A percentile compares a stretch with the other conserved stretches of the same genome.
phyloP scores from a whole-genome alignment of 2,888 invertebrate species.

The Eristalinus sepulchralis region DNA sequence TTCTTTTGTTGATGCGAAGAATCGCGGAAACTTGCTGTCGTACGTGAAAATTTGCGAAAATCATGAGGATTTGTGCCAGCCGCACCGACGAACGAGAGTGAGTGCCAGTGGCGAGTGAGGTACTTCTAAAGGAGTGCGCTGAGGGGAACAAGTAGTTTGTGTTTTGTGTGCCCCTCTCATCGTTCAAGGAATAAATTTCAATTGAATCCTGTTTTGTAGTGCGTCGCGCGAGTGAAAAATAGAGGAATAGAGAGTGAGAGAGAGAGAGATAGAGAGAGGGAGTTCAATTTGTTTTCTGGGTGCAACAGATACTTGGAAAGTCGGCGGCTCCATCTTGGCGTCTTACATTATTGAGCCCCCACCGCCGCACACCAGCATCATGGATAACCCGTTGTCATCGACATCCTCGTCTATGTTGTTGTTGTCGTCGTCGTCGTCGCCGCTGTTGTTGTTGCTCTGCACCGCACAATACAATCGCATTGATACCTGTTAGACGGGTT shows the following conservation, averaged over 20 bases:
- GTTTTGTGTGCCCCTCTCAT: not conserved
- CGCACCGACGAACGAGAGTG: not conserved
- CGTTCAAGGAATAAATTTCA: not conserved
- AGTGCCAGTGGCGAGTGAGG: not conserved
- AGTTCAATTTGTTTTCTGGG: conserved; percentile 1
- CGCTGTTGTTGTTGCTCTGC: conserved; percentile 42
- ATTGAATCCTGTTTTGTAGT: not conserved
- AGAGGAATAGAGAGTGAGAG: conserved; percentile 11
- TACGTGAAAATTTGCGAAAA: not conserved
- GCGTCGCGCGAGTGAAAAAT: not conserved
- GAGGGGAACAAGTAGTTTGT: not conserved
- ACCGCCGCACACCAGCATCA: conserved; percentile 43
- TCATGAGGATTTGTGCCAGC: conserved; percentile 5
- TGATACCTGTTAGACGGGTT: conserved; percentile 69
- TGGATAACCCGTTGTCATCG: conserved; percentile 66
- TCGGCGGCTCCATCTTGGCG: conserved; percentile 1
- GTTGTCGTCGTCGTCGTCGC: conserved; percentile 39
- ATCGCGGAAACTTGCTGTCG: not conserved
- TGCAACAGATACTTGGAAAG: conserved; percentile 36
- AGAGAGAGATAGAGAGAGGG: not conserved
- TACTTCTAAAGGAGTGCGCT: not conserved
- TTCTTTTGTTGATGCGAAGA: not conserved
- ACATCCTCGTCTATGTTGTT: conserved; percentile 41
- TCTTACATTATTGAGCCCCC: not conserved
- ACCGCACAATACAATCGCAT: conserved; percentile 62